Evolutionary conservation across 2,113 vertebrate species (phyloP).

Genomic region (Sitta europaea): DNA sequence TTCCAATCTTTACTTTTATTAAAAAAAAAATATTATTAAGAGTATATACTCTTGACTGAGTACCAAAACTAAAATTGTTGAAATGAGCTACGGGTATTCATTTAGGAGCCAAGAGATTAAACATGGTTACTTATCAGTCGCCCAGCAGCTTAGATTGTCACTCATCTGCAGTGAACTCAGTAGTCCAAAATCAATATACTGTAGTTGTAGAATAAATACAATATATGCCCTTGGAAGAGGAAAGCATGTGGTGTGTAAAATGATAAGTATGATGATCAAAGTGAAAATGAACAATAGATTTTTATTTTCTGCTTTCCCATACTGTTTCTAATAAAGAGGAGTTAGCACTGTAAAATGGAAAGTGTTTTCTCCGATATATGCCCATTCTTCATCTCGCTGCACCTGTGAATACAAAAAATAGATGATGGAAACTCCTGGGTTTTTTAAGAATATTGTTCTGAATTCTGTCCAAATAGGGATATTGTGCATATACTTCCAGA

Average conservation of each 20-base stretch:
- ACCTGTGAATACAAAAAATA: neutral
- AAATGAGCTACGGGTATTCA: neutral
- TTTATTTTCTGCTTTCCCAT: conserved; percentile 15
- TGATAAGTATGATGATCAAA: conserved; percentile 14
- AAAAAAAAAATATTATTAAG: neutral
- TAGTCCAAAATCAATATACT: conserved; percentile 21
- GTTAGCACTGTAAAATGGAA: neutral
- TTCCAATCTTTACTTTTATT: neutral
- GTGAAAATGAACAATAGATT: conserved; percentile 27
- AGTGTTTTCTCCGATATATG: neutral
- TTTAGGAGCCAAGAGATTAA: conserved; percentile 11
- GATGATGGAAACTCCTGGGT: neutral
- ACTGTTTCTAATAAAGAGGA: neutral
- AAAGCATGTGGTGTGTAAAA: conserved; percentile 16
- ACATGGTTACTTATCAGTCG: neutral
- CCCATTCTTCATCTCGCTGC: neutral
- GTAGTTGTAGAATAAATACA: neutral
- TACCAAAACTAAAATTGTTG: neutral
- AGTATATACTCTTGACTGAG: neutral
- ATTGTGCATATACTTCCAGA: neutral
- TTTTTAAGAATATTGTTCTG: neutral
- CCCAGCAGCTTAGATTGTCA: neutral
- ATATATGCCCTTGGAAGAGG: conserved; percentile 12
- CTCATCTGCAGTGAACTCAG: neutral
- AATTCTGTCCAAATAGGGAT: neutral